Conservation (phyloP, 2,113 vertebrate species). For the Mionectes macconnelli region DNA sequence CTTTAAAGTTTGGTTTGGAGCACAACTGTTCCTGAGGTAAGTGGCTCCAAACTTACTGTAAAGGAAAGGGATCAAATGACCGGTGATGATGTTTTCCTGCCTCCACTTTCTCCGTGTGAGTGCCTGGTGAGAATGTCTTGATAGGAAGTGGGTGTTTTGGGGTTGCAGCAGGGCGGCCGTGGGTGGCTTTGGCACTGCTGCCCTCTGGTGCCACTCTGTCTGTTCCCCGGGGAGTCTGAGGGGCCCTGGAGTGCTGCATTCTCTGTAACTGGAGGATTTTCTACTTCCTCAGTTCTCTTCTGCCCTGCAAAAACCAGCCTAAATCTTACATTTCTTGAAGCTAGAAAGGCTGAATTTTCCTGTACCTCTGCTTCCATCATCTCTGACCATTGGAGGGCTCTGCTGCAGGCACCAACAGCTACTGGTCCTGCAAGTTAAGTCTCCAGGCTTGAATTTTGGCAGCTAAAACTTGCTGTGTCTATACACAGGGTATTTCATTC, state of each 20-base stretch:
- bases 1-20: background rate
- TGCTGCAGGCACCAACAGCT: background rate
- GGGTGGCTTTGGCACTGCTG: conserved; percentile 54
- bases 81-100: background rate
- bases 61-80: background rate
- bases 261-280: background rate
- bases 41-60: background rate
- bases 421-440: background rate
- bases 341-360: background rate
- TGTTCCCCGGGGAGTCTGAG: background rate
- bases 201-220: background rate
- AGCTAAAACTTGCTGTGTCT: background rate
- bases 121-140: background rate
- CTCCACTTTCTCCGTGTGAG: background rate
- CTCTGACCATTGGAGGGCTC: background rate
- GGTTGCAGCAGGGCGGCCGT: background rate
- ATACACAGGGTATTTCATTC: background rate
- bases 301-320: background rate
- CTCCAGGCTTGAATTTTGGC: background rate
- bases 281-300: background rate
- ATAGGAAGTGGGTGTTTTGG: background rate
- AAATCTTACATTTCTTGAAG: background rate
- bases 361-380: fast-evolving
- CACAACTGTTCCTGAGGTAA: fast-evolving
- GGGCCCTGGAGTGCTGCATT: background rate